phyloP scores from a whole-genome alignment of 2,113 vertebrate genomes.

The Dipodomys ordii region DNA sequence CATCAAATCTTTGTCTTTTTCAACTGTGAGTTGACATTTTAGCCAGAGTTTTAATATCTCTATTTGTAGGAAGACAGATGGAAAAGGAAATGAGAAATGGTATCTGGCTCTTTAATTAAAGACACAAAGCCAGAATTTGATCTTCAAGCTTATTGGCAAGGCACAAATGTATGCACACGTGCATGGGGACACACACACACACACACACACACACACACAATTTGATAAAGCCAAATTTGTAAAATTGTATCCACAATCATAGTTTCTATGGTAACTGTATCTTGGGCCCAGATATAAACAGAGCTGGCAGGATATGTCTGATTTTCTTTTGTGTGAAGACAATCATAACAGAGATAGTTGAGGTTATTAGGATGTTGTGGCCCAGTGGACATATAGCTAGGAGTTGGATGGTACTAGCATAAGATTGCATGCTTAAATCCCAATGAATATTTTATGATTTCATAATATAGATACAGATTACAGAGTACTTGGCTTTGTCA shows the following conservation, averaged over 20 bases:
- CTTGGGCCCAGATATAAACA: conserved; percentile 87
- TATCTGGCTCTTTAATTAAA: conserved; percentile 86
- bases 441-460: conserved; percentile 28
- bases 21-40: conserved; percentile 78
- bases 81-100: conserved; percentile 81
- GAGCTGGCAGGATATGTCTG: conserved; percentile 82
- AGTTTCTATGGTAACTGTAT: conserved; percentile 91
- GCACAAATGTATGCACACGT: neutral
- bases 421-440: conserved; percentile 49
- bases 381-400: neutral
- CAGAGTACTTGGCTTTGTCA: conserved; percentile 12
- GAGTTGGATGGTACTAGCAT: neutral
- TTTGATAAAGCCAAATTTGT: conserved; percentile 86
- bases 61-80: conserved; percentile 85
- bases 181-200: conserved; percentile 50
- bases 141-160: conserved; percentile 81
- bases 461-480: neutral
- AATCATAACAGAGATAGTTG: conserved; percentile 77
- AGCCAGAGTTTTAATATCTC: conserved; percentile 77
- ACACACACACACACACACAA: conserved; percentile 71
- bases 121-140: conserved; percentile 77
- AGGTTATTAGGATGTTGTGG: conserved; percentile 73
- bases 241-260: conserved; percentile 85
- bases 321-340: conserved; percentile 84
- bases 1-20: conserved; percentile 71